Evolutionary conservation across 2,113 vertebrate genomes (phyloP).

Genomic region (Xiphorhynchus elegans): DNA sequence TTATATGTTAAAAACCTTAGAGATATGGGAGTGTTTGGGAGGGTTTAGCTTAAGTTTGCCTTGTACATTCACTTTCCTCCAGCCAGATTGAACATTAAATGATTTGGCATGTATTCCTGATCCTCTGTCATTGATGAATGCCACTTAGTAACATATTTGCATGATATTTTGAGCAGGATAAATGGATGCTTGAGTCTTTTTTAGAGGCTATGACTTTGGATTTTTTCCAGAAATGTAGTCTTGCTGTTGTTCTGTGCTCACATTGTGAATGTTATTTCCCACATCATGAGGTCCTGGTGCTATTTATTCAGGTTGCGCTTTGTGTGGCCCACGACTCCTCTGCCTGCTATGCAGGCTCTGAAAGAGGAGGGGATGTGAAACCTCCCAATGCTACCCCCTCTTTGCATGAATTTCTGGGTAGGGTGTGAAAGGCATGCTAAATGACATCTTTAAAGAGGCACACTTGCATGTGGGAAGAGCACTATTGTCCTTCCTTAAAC

Average conservation of each 20-base stretch:
- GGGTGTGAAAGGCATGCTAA: neutral
- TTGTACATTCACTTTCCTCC: neutral
- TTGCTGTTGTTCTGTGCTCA: neutral
- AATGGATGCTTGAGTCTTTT: conserved; percentile 15
- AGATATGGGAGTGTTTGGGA: neutral
- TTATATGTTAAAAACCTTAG: neutral
- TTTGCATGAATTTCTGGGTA: neutral
- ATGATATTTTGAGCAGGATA: neutral
- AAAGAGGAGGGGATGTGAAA: neutral
- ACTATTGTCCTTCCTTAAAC: neutral
- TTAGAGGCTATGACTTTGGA: neutral
- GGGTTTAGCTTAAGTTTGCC: neutral
- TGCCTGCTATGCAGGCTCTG: neutral
- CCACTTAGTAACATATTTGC: neutral
- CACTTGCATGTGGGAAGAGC: rapidly evolving
- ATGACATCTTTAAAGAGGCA: neutral
- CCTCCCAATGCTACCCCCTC: neutral
- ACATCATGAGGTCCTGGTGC: neutral
- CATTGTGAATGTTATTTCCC: neutral
- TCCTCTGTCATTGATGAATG: conserved; percentile 2
- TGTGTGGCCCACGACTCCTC: neutral
- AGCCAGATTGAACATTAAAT: neutral
- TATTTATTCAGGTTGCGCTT: neutral
- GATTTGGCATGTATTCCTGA: neutral
- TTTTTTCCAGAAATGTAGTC: neutral